Percentiles rank a stretch among this genome's conserved stretches.
Conservation (phyloP, 2,888 invertebrate genomes). For the Bombylius major region DNA sequence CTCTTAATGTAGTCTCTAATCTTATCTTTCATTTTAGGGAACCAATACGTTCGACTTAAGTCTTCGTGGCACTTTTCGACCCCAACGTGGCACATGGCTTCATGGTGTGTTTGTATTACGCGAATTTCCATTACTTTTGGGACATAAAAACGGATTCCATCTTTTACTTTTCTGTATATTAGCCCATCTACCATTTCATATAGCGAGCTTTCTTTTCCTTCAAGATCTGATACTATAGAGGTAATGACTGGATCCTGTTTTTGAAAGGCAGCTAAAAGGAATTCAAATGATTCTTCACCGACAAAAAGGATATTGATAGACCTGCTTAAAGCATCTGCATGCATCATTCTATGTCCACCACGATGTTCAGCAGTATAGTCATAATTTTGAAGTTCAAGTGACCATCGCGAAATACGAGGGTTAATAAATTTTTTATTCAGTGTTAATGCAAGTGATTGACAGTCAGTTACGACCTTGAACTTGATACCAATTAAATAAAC, state of each 20-base stretch:
- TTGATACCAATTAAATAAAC: conserved; percentile 12
- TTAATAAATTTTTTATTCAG: conserved; percentile 15
- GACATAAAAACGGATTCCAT: conserved; percentile 1
- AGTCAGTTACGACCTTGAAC: conserved; percentile 17
- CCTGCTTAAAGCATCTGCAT: conserved; percentile 23
- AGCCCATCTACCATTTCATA: conserved; percentile 8
- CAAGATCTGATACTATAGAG: conserved; percentile 12
- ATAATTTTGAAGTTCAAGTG: conserved; percentile 13
- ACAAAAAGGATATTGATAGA: conserved; percentile 6
- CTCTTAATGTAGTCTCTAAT: not conserved
- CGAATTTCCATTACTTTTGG: conserved; percentile 1
- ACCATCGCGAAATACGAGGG: conserved; percentile 15
- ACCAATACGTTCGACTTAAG: not conserved
- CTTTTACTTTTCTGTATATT: conserved; percentile 4
- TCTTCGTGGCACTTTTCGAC: conserved; percentile 16
- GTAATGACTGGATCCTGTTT: conserved; percentile 14
- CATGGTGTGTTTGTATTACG: conserved; percentile 8
- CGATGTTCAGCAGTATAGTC: conserved; percentile 16
- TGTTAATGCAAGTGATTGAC: conserved; percentile 11
- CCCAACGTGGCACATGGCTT: conserved; percentile 22
- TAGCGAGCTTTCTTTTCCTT: conserved; percentile 6
- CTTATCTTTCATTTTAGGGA: conserved; percentile 4
- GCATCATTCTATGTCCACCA: conserved; percentile 17
- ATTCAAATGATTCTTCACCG: conserved; percentile 8
- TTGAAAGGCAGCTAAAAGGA: conserved; percentile 7